phyloP scores from a whole-genome alignment of 2,113 vertebrate species.

The Dendropsophus ebraccatus region DNA sequence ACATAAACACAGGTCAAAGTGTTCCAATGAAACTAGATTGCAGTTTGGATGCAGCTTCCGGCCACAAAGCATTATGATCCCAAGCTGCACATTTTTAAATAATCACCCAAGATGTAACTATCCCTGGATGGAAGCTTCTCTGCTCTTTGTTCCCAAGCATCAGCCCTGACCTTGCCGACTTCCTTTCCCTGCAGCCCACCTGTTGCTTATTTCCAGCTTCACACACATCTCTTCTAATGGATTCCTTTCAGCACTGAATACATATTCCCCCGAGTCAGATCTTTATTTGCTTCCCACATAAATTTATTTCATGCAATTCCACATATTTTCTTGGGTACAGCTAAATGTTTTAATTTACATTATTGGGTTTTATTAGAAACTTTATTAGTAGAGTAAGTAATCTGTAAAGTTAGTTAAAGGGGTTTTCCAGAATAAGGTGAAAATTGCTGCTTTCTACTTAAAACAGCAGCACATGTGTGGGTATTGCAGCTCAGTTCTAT shows the following conservation, averaged over 20 bases:
- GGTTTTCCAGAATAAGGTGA: too few species aligned
- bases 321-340: not conserved
- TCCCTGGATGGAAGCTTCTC: not conserved
- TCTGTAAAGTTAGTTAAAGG: too few species aligned
- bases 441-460: too few species aligned
- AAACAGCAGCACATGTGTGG: too few species aligned
- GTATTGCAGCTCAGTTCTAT: too few species aligned
- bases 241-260: not conserved
- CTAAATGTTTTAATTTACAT: not conserved
- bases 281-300: not conserved
- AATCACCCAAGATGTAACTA: not conserved
- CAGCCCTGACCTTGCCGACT: constrained; percentile 8
- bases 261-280: not conserved
- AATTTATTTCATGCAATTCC: not conserved
- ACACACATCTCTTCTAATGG: constrained; percentile 4
- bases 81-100: not conserved
- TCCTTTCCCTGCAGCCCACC: not conserved
- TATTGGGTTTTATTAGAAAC: not conserved
- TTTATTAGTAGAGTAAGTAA: not conserved
- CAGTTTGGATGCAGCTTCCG: not conserved
- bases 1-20: too few species aligned
- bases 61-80: not conserved
- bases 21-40: not conserved
- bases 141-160: constrained; percentile 13
- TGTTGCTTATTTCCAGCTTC: constrained; percentile 17